Evolutionary conservation across 2,113 vertebrate genomes (phyloP).

Genomic region (Hucho hucho): DNA sequence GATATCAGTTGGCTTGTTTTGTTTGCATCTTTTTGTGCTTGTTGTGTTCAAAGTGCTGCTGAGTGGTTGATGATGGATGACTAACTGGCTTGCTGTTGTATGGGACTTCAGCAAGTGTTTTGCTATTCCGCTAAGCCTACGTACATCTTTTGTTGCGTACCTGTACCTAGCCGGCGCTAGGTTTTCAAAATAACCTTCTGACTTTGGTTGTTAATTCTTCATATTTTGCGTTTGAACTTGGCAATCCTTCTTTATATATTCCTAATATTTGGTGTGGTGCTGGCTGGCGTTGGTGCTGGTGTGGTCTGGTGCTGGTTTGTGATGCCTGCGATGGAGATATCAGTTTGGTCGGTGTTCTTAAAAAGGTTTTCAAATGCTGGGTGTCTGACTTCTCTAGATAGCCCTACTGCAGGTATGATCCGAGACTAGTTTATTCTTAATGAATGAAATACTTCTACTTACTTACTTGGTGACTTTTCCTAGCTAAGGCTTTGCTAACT

Average conservation of each 20-base stretch:
- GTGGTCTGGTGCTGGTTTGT: slow-evolving; percentile 10
- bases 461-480: slow-evolving; percentile 29
- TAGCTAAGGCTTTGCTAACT: slow-evolving; percentile 45
- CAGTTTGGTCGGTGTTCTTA: slow-evolving; percentile 7
- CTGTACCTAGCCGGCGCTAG: background rate
- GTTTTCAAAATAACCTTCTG: background rate
- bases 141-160: background rate
- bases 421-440: slow-evolving; percentile 10
- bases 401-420: background rate
- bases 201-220: background rate
- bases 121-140: background rate
- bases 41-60: background rate
- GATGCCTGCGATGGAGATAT: slow-evolving; percentile 1
- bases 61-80: background rate
- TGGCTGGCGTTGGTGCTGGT: background rate
- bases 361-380: background rate
- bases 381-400: slow-evolving; percentile 9
- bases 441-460: slow-evolving; percentile 16
- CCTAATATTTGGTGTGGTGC: background rate
- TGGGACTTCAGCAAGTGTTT: background rate
- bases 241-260: slow-evolving; percentile 14
- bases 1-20: background rate
- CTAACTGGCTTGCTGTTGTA: background rate
- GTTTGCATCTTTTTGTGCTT: slow-evolving; percentile 1
- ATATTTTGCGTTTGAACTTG: background rate